phyloP scores from a whole-genome alignment of 2,888 invertebrate species.

The Pseudeuparius sepicola region DNA sequence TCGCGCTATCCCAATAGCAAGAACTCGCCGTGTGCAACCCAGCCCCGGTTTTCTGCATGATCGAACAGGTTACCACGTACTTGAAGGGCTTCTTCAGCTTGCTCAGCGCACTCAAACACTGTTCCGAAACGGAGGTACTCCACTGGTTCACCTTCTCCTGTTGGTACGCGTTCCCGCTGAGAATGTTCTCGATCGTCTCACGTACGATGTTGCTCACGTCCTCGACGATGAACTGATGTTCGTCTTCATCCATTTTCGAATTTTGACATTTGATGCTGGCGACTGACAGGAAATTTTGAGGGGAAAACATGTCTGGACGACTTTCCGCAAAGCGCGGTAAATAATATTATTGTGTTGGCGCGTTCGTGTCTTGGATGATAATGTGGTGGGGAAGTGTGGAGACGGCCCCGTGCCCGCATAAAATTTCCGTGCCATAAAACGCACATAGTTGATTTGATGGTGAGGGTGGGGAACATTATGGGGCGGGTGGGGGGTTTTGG shows the following conservation, averaged over 20 bases:
- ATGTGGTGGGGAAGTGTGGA: no score
- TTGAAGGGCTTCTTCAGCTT: constrained; percentile 74
- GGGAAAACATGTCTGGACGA: no score
- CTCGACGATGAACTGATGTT: constrained; percentile 53
- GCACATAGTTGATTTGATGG: no score
- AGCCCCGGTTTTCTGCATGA: constrained; percentile 77
- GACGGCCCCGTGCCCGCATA: no score
- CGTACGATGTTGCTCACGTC: constrained; percentile 66
- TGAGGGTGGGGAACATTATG: no score
- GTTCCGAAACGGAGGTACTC: constrained; percentile 68
- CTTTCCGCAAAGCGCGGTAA: no score
- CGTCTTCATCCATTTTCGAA: constrained; percentile 38
- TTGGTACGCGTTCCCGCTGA: constrained; percentile 62
- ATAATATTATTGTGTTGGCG: no score
- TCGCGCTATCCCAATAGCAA: constrained; percentile 74
- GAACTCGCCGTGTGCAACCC: constrained; percentile 75
- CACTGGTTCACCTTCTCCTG: constrained; percentile 59
- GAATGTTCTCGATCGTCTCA: constrained; percentile 62
- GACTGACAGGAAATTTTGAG: not conserved
- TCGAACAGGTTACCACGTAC: constrained; percentile 72
- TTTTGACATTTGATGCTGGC: constrained; percentile 19
- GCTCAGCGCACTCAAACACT: constrained; percentile 58
- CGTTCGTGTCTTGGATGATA: constrained; percentile 1
- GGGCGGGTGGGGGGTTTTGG: no score
- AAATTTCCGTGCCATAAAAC: no score